Base-by-base conservation (phyloP, 1,140 invertebrate genomes). In the Laodelphax striatellus region DNA sequence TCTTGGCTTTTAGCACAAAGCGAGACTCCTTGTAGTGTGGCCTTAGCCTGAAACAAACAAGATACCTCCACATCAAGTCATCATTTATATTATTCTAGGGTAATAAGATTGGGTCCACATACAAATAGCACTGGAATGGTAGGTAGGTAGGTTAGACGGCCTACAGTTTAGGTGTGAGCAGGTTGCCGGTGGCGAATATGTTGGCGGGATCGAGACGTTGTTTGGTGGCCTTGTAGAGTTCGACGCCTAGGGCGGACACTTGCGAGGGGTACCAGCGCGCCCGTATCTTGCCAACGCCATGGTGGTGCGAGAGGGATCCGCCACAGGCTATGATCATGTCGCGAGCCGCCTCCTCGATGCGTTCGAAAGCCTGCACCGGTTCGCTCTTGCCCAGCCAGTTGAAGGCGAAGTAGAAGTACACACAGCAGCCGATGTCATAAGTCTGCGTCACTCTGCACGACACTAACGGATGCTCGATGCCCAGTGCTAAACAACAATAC, bases 331-430 rank as follows among this genome's bases (percentile, higher is more conserved):
- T 74, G 61, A 99, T 97, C 75, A 97, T 94, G 64, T 97, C 86
- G 43, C 96, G 76, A 0, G 94, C 95, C 53, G 81, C 80, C 19
- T 82, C 79, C 76, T 97, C 87, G 24, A 94, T 84, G 43, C 83
- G 73, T 67, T 96, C 90, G 74, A 94, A 96, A 0, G 85, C 75
- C n/a, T 81, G 73, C 1, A 96, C 82, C 0, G 93, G 89, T 72
- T 94, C 79, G 17, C 72, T 64, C 14, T 87, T 73, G 9, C 80
- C 75, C 5, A 71, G 69, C 70, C 86, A 88, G 70, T 90, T 94
- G 73, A 96, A 95, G 0, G 82, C 96, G 78, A 98, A 94, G 73
- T 99, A 99, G 74, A 99, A 98, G 72, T 99, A 99, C 55, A 98
- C 86, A 72, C 94, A 97, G 66, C 94, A 95, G 0, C 97, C 96